Base-by-base conservation (phyloP, 1,140 invertebrate genomes). In the Heliconius hewitsoni region DNA sequence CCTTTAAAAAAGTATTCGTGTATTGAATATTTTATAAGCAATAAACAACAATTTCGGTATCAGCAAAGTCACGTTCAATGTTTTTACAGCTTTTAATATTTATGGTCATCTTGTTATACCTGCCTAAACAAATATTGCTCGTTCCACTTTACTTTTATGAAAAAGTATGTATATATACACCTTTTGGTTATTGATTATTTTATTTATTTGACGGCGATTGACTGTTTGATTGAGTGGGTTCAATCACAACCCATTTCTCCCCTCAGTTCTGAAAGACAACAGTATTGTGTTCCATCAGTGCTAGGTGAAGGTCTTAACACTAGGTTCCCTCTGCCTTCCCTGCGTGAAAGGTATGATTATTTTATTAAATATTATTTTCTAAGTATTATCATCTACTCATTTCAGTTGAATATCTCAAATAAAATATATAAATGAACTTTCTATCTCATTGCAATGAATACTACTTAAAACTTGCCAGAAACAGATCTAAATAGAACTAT, bases 71-170 rank as follows among this genome's bases (percentile, higher is more conserved):
- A 79, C 60, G 34, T 46, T 46, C 23, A 66, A 66, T 42, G 55
- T 39, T 42, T 66, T 74, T 71, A 74, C 23, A 30, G 60, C 50
- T 70, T 60, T 79, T 74, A 74, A 74, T 79, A 79, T 74, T 79
- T 79, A 79, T 79, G 37, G 72, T 57, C n/a, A 42, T 52, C 73
- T 74, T 74, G 60, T 70, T 50, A 66, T 27, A 72, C 77, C 23
- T 70, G 23, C 39, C 72, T 27, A 73, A 73, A 39, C 5, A 73
- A 66, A 66, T 16, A 66, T 66, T 66, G 27, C 27, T 30, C 11
- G 23, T 27, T 50, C 16, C 3, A 27, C 72, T 46, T 73, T 50
- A 73, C 39, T 50, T 46, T 73, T 52, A 52, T 52, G 18, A 19
- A 52, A 52, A 52, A 52, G 16, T 52, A 52, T 52, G 1, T 52